Percentiles rank a stretch among this genome's conserved stretches.
Evolutionary conservation across 1,140 invertebrate genomes (phyloP).

Genomic region (Metaphire vulgaris): DNA sequence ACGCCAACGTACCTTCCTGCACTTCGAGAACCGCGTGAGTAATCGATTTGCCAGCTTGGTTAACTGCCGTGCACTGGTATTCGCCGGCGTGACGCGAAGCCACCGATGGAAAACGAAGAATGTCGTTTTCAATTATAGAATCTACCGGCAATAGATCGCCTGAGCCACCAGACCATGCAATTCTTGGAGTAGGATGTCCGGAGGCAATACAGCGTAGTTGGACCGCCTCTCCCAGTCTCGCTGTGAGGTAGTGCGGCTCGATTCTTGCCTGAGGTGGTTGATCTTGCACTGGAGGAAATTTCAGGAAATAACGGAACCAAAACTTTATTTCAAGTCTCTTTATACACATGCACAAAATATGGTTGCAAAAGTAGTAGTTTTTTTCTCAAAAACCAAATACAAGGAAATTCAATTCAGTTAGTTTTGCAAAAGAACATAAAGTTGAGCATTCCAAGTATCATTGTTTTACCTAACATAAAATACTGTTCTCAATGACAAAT

Average conservation of each 20-base stretch:
- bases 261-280: conserved; percentile 60
- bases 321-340: no score
- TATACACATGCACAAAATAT: no score
- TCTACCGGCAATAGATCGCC: conserved; percentile 58
- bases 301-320: no score
- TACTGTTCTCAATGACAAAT: no score
- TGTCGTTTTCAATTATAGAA: conserved; percentile 50
- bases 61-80: background rate
- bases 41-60: background rate
- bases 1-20: background rate
- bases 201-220: conserved; percentile 67
- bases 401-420: no score
- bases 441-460: no score
- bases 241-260: conserved; percentile 59
- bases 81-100: background rate
- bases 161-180: conserved; percentile 64
- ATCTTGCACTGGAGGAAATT: conserved; percentile 49
- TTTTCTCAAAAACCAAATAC: no score
- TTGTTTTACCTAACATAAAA: no score
- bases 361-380: no score
- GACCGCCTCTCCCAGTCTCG: conserved; percentile 66
- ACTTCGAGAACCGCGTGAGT: background rate
- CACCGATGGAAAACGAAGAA: conserved; percentile 37
- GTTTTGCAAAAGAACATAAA: no score
- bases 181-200: conserved; percentile 66